A percentile compares a stretch with the other conserved stretches of the same genome.
These are phyloP conservation scores for Labeo rohita DNA, from an alignment of 2,113 vertebrate species.

Conservation along the genomic window DNA sequence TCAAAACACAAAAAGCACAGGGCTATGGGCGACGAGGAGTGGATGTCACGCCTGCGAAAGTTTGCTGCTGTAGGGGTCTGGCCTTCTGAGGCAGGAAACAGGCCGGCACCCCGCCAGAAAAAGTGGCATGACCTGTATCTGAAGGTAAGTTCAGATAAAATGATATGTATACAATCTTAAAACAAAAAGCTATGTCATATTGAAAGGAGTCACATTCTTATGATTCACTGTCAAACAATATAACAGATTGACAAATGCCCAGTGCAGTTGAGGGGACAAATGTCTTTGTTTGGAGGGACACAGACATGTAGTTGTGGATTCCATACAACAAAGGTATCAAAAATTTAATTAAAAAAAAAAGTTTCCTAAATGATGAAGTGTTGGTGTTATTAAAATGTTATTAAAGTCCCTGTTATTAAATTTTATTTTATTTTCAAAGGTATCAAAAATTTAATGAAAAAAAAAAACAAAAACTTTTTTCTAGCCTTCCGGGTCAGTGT, in stretches of 20 bases:
- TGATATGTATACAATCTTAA: neutral
- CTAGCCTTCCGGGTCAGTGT: neutral
- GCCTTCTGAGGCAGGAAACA: constrained; percentile 26
- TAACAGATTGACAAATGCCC: neutral
- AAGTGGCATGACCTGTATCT: constrained; percentile 38
- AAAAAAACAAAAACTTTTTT: too few relatives aligned
- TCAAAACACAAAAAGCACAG: neutral
- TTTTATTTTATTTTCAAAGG: too few relatives aligned
- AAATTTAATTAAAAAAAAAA: neutral
- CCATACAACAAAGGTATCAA: neutral
- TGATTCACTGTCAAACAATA: neutral
- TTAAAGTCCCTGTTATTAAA: neutral
- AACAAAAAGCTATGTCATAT: neutral
- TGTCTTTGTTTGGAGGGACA: neutral
- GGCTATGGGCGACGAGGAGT: neutral
- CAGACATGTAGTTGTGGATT: neutral
- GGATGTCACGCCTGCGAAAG: constrained; percentile 6
- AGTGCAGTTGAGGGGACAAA: constrained; percentile 1
- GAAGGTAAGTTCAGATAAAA: neutral
- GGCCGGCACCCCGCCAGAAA: neutral
- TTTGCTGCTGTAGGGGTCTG: constrained; percentile 33
- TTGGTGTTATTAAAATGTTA: neutral
- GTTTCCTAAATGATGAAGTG: neutral
- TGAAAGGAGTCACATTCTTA: neutral
- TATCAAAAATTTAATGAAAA: too few relatives aligned